Conservation (phyloP, 2,888 invertebrate genomes). For the Boloria euphrosyne region DNA sequence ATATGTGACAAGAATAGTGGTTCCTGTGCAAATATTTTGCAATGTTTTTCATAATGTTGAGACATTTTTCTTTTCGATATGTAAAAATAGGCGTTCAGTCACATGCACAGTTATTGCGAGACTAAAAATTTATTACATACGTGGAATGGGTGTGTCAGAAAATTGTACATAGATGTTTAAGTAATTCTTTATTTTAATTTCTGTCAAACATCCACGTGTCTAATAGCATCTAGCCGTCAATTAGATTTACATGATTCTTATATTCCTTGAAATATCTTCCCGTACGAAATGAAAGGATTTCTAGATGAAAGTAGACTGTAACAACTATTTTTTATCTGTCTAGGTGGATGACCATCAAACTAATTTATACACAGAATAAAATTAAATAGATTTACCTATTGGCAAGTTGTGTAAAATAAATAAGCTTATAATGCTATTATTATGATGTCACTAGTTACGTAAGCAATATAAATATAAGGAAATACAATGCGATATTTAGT, state of each 20-base stretch:
- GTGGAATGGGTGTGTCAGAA: conserved; percentile 71
- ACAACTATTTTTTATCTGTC: conserved; percentile 80
- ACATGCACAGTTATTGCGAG: conserved; percentile 68
- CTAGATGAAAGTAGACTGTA: conserved; percentile 77
- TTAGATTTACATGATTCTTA: conserved; percentile 73
- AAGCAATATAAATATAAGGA: conserved; percentile 83
- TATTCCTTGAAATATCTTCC: conserved; percentile 77
- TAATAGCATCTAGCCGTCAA: conserved; percentile 77
- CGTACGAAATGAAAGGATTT: conserved; percentile 51
- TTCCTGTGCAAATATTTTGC: conserved; percentile 28
- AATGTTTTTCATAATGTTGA: conserved; percentile 15
- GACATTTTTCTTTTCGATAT: conserved; percentile 19
- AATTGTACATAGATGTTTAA: conserved; percentile 79
- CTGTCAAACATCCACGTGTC: conserved; percentile 75
- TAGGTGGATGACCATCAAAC: conserved; percentile 80
- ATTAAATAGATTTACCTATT: conserved; percentile 78
- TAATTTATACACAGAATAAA: conserved; percentile 80
- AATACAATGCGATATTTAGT: conserved; percentile 59
- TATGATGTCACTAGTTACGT: conserved; percentile 82
- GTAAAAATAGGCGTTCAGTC: conserved; percentile 20
- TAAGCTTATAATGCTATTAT: conserved; percentile 82
- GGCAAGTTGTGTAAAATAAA: conserved; percentile 82
- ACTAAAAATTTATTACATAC: conserved; percentile 67
- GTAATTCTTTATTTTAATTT: conserved; percentile 74
- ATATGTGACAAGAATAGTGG: conserved; percentile 20